Evolutionary conservation across 2,113 vertebrate species (phyloP), one percentile per base, ranked within the genome.

Genomic region (Colaptes auratus): DNA sequence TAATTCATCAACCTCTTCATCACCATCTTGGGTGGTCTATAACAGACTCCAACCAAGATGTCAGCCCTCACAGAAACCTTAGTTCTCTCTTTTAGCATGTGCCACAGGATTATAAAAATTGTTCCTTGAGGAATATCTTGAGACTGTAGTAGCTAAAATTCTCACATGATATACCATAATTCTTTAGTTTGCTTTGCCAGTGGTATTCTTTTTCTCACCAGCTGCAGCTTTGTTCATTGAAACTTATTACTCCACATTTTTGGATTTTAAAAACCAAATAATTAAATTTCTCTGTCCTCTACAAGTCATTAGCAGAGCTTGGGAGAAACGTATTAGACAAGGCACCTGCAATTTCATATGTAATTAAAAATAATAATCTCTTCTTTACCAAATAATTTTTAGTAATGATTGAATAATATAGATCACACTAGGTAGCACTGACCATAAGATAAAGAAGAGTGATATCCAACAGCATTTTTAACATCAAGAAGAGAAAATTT

Each of bases 401-500:
- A 88, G 55, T 75, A 58, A 95, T 60, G 87, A 94, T 56, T 95
- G 72, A 93, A 52, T 56, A 90, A 97, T 96, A 93, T 92, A 94
- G 82, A 96, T 97, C 95, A 94, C 86, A 88, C 94, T 93, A 79
- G 82, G 94, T 96, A 95, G 84, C 91, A 72, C 60, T 87, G 92
- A 86, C 93, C 78, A 44, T 93, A 96, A 93, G 79, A 95, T 95
- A 97, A 87, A 83, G 88, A 96, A 96, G 59, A 94, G 82, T 97
- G 88, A 94, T 59, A 83, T 98, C 91, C 93, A 94, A 55, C 93
- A 76, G 85, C 77, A 95, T 94, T 97, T 97, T 97, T 95, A 97
- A 88, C 89, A 97, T 95, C 92, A 97, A 96, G 95, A 94, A 95
- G 92, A 81, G 78, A 95, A 97, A 96, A 27, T 96, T 95, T 95